phyloP scores from a whole-genome alignment of 1,140 invertebrate species.

The Colletes gigas region DNA sequence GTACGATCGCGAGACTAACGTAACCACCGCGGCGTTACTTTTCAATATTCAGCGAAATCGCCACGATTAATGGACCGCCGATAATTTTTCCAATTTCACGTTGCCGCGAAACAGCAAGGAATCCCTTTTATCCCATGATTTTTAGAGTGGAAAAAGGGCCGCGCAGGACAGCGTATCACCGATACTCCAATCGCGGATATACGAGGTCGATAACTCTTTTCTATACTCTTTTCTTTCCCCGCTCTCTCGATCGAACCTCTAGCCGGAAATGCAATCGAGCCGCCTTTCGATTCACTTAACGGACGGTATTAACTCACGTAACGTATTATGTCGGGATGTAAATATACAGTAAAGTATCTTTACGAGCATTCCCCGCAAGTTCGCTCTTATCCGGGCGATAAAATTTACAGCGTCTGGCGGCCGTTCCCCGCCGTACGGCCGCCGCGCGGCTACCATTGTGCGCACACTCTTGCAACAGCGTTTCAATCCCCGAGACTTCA shows the following conservation, averaged over 20 bases:
- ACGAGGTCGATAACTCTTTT: slow-evolving; percentile 35
- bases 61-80: slow-evolving; percentile 34
- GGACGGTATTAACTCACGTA: slow-evolving; percentile 65
- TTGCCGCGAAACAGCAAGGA: background rate
- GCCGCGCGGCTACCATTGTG: background rate
- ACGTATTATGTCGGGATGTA: slow-evolving; percentile 72
- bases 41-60: slow-evolving; percentile 10
- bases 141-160: background rate
- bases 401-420: slow-evolving; percentile 73
- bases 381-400: slow-evolving; percentile 73
- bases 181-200: slow-evolving; percentile 31
- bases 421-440: slow-evolving; percentile 32
- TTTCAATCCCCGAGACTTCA: slow-evolving; percentile 47
- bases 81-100: slow-evolving; percentile 42
- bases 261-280: slow-evolving; percentile 43
- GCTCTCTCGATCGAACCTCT: background rate
- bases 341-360: slow-evolving; percentile 74
- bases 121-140: too few species aligned
- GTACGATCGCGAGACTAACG: background rate
- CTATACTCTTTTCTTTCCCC: background rate
- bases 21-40: background rate
- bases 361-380: slow-evolving; percentile 72
- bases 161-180: background rate
- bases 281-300: slow-evolving; percentile 70
- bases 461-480: background rate